phyloP scores from a whole-genome alignment of 1,140 invertebrate species.

The Bombus polaris region DNA sequence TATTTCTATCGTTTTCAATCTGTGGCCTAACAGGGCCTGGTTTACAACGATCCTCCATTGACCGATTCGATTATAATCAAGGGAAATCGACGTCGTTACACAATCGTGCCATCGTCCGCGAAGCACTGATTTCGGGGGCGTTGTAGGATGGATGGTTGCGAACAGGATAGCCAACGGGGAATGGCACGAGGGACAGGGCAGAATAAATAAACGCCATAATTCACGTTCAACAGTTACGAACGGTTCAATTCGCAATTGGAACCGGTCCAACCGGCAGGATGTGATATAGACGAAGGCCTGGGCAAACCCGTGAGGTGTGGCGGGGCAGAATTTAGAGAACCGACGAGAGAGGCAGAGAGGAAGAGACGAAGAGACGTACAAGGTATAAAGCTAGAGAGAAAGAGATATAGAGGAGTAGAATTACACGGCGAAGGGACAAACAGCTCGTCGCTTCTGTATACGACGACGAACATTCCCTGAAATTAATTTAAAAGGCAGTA shows the following conservation, averaged over 20 bases:
- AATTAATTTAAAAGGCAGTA: constrained; percentile 73
- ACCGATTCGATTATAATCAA: constrained; percentile 57
- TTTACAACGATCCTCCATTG: constrained; percentile 12
- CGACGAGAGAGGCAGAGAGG: background rate
- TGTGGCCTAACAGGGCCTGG: background rate
- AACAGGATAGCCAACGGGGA: constrained; percentile 43
- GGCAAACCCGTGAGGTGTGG: background rate
- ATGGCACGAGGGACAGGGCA: constrained; percentile 44
- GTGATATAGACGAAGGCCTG: constrained; percentile 50
- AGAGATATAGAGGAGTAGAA: constrained; percentile 19
- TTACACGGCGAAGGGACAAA: constrained; percentile 58
- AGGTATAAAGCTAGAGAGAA: background rate
- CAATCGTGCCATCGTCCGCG: constrained; percentile 29
- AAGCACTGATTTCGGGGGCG: constrained; percentile 54
- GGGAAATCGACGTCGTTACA: constrained; percentile 49
- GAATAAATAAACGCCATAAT: constrained; percentile 76
- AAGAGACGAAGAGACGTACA: background rate
- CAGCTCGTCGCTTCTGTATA: constrained; percentile 50
- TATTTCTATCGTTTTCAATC: constrained; percentile 49
- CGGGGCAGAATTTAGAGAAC: background rate
- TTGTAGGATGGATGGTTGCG: constrained; percentile 55
- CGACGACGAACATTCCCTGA: constrained; percentile 54
- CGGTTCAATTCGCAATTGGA: constrained; percentile 77
- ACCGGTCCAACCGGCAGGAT: constrained; percentile 64
- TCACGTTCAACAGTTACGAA: constrained; percentile 77